Evolutionary conservation across 2,113 vertebrate species (phyloP), one percentile per base, ranked within the genome.

Genomic region (Sinocyclocheilus anophthalmus): DNA sequence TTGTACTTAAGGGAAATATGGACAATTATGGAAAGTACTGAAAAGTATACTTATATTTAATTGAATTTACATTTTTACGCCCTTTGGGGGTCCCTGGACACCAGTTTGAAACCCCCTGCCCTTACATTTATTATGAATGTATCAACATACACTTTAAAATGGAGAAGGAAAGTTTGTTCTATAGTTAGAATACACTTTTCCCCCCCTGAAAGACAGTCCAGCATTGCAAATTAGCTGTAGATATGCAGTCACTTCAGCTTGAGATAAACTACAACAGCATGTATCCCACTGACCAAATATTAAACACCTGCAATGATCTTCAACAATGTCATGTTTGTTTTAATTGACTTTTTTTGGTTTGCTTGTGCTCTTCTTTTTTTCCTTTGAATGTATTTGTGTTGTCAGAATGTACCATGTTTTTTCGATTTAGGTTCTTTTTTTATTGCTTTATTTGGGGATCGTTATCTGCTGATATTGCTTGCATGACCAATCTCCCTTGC

Each of bases 391-490:
- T 90, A 33, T 70, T 85, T 86, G 85, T 88, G 75, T 87, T 84
- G 75, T 87, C 84, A 30, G 75, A 85, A 83, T 87, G 83, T 79
- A 65, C 83, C 86, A 87, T 88, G 63, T 80, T 77, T 88, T 59
- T 85, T 85, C 33, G 18, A 45, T 85, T 88, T 26, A 0, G 61
- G 80, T 75, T 86, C 48, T 67, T 50, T 80, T 81, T 50, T 59
- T 75, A 89, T 89, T 89, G 87, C 87, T 88, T 90, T 67, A 77
- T 90, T 85, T 89, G 85, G 69, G 70, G 85, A 85, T 73, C 11
- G 82, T 91, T 85, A 81, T 59, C 50, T 87, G 88, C 83, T 80
- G 81, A 81, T 89, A 83, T 86, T 85, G 84, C 75, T 85, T 88
- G 88, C 90, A 88, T 89, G 90, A 30, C 76, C 69, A 57, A 75